Conservation (phyloP, 1,140 invertebrate genomes). For the Diabrotica virgifera region DNA sequence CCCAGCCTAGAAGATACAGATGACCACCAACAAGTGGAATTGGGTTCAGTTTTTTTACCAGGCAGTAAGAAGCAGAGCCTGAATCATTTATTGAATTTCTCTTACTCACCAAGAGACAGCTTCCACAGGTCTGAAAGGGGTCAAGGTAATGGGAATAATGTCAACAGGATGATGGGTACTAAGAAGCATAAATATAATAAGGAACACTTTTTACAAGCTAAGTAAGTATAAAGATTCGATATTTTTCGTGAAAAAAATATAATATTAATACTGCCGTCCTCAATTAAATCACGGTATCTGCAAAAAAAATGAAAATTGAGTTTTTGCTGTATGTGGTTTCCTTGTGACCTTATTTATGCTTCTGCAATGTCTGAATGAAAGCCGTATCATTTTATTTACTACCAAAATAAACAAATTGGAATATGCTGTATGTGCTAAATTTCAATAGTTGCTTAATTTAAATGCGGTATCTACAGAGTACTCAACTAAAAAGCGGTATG, state of each 20-base stretch:
- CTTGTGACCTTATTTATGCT: no score
- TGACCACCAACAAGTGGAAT: conserved; percentile 61
- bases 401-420: no score
- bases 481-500: no score
- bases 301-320: no score
- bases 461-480: no score
- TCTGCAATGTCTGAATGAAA: no score
- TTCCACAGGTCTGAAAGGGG: conserved; percentile 25
- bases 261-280: no score
- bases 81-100: conserved; percentile 89
- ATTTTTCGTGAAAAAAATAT: not conserved
- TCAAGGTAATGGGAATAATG: conserved; percentile 22
- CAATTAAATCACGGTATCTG: no score
- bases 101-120: conserved; percentile 64
- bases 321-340: no score
- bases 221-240: conserved; percentile 58
- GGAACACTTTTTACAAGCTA: conserved; percentile 90
- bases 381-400: no score
- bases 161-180: conserved; percentile 48
- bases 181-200: conserved; percentile 78
- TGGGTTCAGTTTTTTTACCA: conserved; percentile 74
- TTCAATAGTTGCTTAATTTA: no score
- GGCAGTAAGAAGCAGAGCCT: conserved; percentile 89
- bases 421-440: no score
- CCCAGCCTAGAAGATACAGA: conserved; percentile 56